These are phyloP conservation scores for Micoletzkya japonica DNA, from an alignment of 2,888 invertebrate species.

Conservation along the genomic window DNA sequence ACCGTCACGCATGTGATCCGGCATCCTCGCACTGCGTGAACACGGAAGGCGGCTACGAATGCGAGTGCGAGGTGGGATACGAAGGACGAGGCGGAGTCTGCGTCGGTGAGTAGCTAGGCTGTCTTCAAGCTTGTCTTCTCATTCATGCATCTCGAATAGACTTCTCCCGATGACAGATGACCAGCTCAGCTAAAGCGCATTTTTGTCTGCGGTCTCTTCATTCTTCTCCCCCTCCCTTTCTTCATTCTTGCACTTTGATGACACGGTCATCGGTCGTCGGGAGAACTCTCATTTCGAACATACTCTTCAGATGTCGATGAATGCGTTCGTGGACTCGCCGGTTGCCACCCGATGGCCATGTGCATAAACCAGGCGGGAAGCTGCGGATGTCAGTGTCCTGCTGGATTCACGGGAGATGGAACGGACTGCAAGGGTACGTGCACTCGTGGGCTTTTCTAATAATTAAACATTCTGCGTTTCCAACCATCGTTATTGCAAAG, in stretches of 20 bases:
- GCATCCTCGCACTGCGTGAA: constrained; percentile 80
- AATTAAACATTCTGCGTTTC: background rate
- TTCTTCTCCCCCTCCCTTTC: no score
- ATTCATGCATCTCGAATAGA: background rate
- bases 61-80: constrained; percentile 84
- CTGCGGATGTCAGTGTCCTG: constrained; percentile 73
- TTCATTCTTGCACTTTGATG: no score
- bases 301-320: constrained; percentile 47
- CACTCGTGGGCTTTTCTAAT: background rate
- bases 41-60: constrained; percentile 83
- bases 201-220: no score
- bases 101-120: constrained; percentile 32
- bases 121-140: background rate
- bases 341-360: constrained; percentile 49
- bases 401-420: constrained; percentile 51
- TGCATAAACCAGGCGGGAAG: constrained; percentile 65
- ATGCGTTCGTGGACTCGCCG: constrained; percentile 47
- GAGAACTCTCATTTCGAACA: no score
- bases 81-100: constrained; percentile 75
- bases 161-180: no score
- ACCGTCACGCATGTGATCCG: constrained; percentile 55
- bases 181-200: no score
- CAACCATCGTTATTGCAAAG: no score
- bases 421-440: constrained; percentile 37
- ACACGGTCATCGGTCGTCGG: no score